phyloP scores from a whole-genome alignment of 1,140 invertebrate species.

The Antheraea pernyi region DNA sequence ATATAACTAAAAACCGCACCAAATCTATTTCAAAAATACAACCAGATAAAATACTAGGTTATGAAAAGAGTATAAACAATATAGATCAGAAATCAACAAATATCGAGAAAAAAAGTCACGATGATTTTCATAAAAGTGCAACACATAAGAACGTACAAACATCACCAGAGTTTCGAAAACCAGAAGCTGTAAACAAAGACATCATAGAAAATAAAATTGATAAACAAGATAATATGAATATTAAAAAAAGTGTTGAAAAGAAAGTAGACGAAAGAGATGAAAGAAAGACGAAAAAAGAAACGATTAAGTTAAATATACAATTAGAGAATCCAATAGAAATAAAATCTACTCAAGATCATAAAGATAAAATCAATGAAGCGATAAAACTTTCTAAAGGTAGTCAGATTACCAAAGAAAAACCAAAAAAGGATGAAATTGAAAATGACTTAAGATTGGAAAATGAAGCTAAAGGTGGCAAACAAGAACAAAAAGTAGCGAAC shows the following conservation, averaged over 20 bases:
- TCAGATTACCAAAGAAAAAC: conserved; percentile 18
- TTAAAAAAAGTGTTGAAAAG: not conserved
- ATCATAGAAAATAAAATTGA: not conserved
- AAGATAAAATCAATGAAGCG: conserved; percentile 25
- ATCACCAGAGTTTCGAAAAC: not conserved
- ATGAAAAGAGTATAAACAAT: not conserved
- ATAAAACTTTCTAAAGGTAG: conserved; percentile 20
- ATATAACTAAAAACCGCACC: not conserved
- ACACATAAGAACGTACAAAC: not conserved
- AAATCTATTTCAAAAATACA: not conserved
- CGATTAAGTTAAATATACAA: conserved; percentile 21
- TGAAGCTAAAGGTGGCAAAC: conserved; percentile 20
- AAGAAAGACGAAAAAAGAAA: conserved; percentile 21
- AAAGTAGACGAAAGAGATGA: conserved; percentile 19
- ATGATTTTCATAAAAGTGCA: not conserved
- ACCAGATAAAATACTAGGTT: not conserved
- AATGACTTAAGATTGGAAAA: conserved; percentile 20
- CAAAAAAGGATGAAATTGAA: not conserved
- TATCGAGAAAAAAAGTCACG: not conserved
- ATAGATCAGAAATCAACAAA: not conserved
- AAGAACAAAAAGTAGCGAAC: conserved; percentile 34
- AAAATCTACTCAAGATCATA: conserved; percentile 15
- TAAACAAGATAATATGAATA: not conserved
- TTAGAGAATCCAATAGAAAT: conserved; percentile 21
- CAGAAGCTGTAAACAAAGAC: not conserved